Percentiles rank a stretch among this genome's conserved stretches.
phyloP scores from a whole-genome alignment of 1,140 invertebrate genomes.

The Drosophila nasuta region DNA sequence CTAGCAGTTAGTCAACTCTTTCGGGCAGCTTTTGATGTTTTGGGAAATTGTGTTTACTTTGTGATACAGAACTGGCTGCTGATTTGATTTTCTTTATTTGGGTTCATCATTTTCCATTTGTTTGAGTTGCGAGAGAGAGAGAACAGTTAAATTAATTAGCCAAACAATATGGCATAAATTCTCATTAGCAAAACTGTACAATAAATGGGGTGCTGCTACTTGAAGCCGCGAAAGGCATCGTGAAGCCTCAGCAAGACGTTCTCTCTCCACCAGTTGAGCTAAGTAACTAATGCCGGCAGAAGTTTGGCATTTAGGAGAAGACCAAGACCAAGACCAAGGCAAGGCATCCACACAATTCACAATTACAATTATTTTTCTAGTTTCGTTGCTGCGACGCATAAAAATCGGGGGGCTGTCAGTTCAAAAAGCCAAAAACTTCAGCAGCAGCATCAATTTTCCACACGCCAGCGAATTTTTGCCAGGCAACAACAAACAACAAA shows the following conservation, averaged over 20 bases:
- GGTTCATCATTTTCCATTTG: conserved; percentile 18
- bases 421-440: conserved; percentile 83
- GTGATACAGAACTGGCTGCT: background rate
- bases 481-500: conserved; percentile 28
- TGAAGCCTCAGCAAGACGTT: background rate
- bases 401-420: conserved; percentile 81
- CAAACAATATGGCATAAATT: conserved; percentile 73
- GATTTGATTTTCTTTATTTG: conserved; percentile 17
- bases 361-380: conserved; percentile 80
- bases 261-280: too few species aligned
- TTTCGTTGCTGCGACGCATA: conserved; percentile 65
- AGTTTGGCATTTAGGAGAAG: conserved; percentile 12
- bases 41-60: conserved; percentile 1
- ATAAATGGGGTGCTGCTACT: conserved; percentile 46
- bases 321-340: background rate
- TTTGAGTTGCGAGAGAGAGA: background rate
- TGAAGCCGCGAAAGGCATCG: conserved; percentile 37
- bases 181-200: conserved; percentile 55
- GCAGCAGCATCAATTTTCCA: conserved; percentile 76
- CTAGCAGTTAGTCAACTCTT: background rate
- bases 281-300: conserved; percentile 11
- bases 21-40: background rate
- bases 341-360: conserved; percentile 53
- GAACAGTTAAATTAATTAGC: conserved; percentile 35
- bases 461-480: conserved; percentile 66